These are phyloP conservation scores for Mionectes olivaceus DNA, from an alignment of 2,797 vertebrate genomes.

Conservation along the genomic window DNA sequence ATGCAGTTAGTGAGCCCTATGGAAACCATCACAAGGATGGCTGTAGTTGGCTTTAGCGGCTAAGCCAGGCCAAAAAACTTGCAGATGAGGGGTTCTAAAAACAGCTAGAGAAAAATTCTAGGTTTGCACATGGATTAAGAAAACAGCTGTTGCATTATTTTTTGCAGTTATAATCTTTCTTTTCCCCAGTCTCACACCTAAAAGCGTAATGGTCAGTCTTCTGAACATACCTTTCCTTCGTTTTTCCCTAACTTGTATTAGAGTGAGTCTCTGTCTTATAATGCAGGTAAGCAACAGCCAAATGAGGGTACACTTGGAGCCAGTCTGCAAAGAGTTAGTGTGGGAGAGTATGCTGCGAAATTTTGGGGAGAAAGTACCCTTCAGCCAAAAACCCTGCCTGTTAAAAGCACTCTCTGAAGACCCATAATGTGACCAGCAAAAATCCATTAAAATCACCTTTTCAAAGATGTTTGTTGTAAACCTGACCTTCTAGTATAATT, in stretches of 20 bases:
- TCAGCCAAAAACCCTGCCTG: neutral
- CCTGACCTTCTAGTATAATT: neutral
- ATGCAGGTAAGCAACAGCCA: fast-evolving
- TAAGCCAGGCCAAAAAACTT: neutral
- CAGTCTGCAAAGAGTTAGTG: neutral
- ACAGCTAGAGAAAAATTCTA: neutral
- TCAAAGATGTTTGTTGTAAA: neutral
- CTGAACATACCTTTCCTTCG: neutral
- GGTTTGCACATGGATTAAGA: neutral
- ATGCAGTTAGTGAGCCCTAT: neutral
- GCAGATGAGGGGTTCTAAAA: neutral
- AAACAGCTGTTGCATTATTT: neutral
- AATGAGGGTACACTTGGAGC: neutral
- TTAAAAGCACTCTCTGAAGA: neutral
- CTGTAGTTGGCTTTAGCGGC: neutral
- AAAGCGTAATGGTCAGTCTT: neutral
- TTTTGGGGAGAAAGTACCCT: neutral
- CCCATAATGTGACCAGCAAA: neutral
- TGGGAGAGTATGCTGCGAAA: neutral
- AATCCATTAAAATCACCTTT: neutral
- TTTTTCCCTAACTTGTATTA: neutral
- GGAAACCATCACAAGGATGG: neutral
- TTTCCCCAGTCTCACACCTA: neutral
- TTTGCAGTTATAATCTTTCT: neutral
- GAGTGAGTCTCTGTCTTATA: neutral